A percentile compares a stretch with the other conserved stretches of the same genome.
These are phyloP conservation scores for Ailurus styani DNA, from an alignment of 2,113 vertebrate species.

Conservation along the genomic window DNA sequence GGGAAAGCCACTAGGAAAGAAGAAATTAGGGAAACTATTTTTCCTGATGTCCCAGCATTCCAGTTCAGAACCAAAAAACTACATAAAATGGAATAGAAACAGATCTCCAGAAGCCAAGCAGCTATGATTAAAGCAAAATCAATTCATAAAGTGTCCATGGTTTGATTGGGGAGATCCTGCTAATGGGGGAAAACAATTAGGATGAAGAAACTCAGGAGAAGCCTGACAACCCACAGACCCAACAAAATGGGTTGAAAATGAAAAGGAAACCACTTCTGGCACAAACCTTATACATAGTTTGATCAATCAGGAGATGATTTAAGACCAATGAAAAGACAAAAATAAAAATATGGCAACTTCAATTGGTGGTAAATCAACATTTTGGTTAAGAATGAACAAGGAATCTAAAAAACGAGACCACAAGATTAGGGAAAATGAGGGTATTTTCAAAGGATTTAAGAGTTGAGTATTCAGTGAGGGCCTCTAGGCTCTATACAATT, in stretches of 20 bases:
- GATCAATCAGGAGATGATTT: background rate
- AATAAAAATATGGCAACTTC: background rate
- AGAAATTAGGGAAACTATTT: background rate
- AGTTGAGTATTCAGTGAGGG: background rate
- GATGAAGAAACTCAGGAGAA: background rate
- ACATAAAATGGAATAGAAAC: background rate
- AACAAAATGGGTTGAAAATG: background rate
- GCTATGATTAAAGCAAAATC: background rate
- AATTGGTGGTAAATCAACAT: background rate
- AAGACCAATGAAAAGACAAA: background rate
- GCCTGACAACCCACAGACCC: background rate
- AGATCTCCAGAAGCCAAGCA: background rate
- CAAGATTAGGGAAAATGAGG: background rate
- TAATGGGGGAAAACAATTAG: background rate
- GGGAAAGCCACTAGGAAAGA: background rate
- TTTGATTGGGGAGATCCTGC: background rate
- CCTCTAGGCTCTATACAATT: background rate
- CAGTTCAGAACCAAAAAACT: background rate
- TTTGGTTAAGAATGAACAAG: constrained; percentile 7
- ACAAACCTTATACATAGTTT: background rate
- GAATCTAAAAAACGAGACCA: background rate
- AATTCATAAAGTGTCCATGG: background rate
- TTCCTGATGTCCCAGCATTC: background rate
- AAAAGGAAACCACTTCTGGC: background rate
- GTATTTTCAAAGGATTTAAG: constrained; percentile 16